Evolutionary conservation across 2,113 vertebrate species (phyloP).

Genomic region (Rhinoderma darwinii): DNA sequence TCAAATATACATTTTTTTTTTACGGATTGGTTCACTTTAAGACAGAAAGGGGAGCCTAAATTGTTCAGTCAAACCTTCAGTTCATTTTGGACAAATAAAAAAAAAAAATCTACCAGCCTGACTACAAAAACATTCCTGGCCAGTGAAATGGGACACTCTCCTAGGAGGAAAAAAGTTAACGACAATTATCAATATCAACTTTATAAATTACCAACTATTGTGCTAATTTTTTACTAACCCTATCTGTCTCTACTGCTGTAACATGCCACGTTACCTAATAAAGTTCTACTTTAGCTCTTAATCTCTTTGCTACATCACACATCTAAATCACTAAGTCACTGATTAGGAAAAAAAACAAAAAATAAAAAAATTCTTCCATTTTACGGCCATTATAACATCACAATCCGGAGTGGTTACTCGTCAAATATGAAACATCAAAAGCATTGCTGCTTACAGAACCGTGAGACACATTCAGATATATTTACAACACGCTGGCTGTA

Average conservation of each 20-base stretch:
- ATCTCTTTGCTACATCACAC: constrained; percentile 52
- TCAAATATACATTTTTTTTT: no score
- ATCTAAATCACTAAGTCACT: constrained; percentile 59
- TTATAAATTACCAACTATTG: constrained; percentile 47
- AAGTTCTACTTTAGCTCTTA: constrained; percentile 32
- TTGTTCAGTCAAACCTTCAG: neutral
- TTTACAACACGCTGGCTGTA: constrained; percentile 81
- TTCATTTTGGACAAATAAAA: neutral
- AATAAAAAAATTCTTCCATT: constrained; percentile 29
- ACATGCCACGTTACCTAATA: constrained; percentile 51
- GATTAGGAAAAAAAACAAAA: constrained; percentile 49
- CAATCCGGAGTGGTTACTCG: constrained; percentile 38
- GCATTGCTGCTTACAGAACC: constrained; percentile 60
- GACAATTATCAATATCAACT: constrained; percentile 28
- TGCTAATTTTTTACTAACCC: constrained; percentile 54
- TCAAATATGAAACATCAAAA: constrained; percentile 41
- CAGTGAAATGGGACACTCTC: constrained; percentile 6
- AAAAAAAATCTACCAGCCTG: neutral
- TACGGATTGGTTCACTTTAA: neutral
- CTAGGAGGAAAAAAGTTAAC: constrained; percentile 12
- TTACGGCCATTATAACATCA: constrained; percentile 47
- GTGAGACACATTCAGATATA: constrained; percentile 64
- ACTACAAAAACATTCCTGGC: neutral
- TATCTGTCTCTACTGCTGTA: constrained; percentile 58
- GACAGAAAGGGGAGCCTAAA: neutral